These are phyloP conservation scores for Caretta caretta DNA, from an alignment of 2,113 vertebrate species.

Conservation along the genomic window DNA sequence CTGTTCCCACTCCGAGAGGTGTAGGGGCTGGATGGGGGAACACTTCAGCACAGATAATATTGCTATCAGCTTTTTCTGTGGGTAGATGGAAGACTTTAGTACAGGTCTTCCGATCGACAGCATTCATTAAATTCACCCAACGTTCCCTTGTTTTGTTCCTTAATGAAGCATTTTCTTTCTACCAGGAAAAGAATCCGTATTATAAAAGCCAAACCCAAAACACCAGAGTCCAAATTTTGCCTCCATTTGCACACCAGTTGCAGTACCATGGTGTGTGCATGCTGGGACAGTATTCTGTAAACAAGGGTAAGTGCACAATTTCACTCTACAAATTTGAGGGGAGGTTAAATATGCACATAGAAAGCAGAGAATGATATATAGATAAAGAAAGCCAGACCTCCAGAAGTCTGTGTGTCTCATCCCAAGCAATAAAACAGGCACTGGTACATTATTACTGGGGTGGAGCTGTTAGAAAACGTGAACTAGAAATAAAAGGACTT, in stretches of 20 bases:
- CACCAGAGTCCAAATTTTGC: not conserved
- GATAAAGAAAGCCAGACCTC: not conserved
- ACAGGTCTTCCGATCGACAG: not conserved
- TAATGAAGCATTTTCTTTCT: not conserved
- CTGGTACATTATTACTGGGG: rapidly evolving
- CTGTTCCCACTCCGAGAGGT: not conserved
- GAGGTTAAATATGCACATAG: not conserved
- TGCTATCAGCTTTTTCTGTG: not conserved
- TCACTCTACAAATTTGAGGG: not conserved
- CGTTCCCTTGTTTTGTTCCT: not conserved
- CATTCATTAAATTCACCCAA: not conserved
- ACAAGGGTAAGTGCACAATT: not conserved
- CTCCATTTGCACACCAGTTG: not conserved
- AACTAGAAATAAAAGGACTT: not conserved
- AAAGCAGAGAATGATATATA: not conserved
- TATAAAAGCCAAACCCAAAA: not conserved
- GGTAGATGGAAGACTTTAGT: not conserved
- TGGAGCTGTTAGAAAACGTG: not conserved
- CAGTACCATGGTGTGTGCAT: not conserved
- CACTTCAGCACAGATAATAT: not conserved
- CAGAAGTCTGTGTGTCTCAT: not conserved
- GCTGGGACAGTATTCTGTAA: not conserved
- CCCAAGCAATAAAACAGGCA: not conserved
- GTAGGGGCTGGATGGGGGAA: not conserved
- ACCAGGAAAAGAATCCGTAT: not conserved